phyloP scores from a whole-genome alignment of 2,888 invertebrate genomes.

The Pollenia griseotomentosa region DNA sequence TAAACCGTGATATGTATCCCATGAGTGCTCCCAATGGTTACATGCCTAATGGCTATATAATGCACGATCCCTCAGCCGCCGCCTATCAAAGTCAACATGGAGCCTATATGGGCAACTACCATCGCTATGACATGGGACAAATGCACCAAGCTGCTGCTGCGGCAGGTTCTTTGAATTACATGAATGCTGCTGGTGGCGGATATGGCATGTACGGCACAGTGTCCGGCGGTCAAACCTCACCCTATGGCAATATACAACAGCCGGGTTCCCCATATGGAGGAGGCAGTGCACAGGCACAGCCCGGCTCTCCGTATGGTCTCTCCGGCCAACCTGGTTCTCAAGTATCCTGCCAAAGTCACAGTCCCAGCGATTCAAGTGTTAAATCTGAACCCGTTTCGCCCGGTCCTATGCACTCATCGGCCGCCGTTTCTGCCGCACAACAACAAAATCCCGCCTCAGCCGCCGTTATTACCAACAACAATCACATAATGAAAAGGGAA shows the following conservation, averaged over 20 bases:
- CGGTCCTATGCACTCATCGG: slow-evolving; percentile 85
- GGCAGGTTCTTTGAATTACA: slow-evolving; percentile 87
- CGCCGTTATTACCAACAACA: slow-evolving; percentile 84
- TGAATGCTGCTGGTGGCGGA: slow-evolving; percentile 88
- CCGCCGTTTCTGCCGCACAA: slow-evolving; percentile 73
- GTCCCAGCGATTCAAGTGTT: slow-evolving; percentile 94
- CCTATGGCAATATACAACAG: slow-evolving; percentile 89
- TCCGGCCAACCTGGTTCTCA: slow-evolving; percentile 87
- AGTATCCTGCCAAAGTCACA: slow-evolving; percentile 89
- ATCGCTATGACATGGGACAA: slow-evolving; percentile 95
- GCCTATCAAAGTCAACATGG: slow-evolving; percentile 92
- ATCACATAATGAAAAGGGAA: slow-evolving; percentile 88
- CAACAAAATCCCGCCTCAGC: slow-evolving; percentile 82
- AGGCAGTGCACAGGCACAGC: slow-evolving; percentile 81
- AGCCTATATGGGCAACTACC: slow-evolving; percentile 89
- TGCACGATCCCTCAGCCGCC: slow-evolving; percentile 90
- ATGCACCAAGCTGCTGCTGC: slow-evolving; percentile 87
- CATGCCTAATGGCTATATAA: slow-evolving; percentile 98
- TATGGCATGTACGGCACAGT: slow-evolving; percentile 91
- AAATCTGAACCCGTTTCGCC: slow-evolving; percentile 95
- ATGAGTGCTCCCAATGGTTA: slow-evolving; percentile 95
- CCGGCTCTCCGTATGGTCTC: slow-evolving; percentile 87
- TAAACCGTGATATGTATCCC: slow-evolving; percentile 92
- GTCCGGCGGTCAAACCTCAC: slow-evolving; percentile 89
- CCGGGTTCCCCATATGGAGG: slow-evolving; percentile 88